These are phyloP conservation scores for Axis porcinus DNA, from an alignment of 2,113 vertebrate genomes.

Conservation along the genomic window DNA sequence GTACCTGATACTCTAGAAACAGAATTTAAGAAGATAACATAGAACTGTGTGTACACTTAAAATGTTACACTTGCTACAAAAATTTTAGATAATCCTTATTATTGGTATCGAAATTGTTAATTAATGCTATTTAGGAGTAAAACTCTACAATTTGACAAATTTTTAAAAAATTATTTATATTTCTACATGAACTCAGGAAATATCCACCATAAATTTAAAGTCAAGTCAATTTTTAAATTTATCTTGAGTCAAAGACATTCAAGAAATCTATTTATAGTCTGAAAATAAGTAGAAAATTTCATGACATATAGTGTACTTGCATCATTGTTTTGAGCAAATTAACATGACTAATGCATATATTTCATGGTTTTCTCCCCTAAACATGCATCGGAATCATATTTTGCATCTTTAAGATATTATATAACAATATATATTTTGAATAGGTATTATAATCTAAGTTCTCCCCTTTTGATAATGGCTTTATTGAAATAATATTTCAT, in stretches of 20 bases:
- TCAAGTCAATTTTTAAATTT: slow-evolving; percentile 43
- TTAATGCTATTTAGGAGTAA: neutral
- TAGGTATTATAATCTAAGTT: neutral
- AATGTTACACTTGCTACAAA: neutral
- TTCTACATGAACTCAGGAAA: slow-evolving; percentile 38
- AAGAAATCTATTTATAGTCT: slow-evolving; percentile 26
- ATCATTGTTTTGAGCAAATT: neutral
- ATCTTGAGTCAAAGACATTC: neutral
- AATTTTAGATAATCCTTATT: neutral
- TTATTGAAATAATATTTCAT: slow-evolving; percentile 13
- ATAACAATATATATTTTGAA: neutral
- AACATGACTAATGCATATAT: neutral
- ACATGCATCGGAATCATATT: neutral
- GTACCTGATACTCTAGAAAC: neutral
- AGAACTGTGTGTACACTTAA: neutral
- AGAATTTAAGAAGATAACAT: slow-evolving; percentile 39
- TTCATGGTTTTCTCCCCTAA: neutral
- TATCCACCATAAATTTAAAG: slow-evolving; percentile 24
- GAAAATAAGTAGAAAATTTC: slow-evolving; percentile 37
- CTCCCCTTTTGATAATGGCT: neutral
- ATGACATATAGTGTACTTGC: neutral
- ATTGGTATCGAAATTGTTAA: neutral
- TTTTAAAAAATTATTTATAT: slow-evolving; percentile 7
- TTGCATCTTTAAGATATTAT: slow-evolving; percentile 22
- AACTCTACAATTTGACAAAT: neutral